These are phyloP conservation scores for Ceraclea dissimilis DNA, from an alignment of 2,888 invertebrate genomes.

Conservation along the genomic window DNA sequence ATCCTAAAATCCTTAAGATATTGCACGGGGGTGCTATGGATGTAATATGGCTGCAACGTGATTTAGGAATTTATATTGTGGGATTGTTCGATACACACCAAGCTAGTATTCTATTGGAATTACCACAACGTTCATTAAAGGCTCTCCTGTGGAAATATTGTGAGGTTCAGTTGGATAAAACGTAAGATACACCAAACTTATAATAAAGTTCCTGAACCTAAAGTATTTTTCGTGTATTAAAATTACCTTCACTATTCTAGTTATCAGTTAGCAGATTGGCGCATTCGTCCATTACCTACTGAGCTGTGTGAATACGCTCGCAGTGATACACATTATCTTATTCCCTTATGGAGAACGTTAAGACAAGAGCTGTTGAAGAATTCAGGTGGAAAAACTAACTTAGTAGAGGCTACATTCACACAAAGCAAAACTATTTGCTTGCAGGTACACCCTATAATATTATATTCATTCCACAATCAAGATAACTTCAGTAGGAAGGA, in stretches of 20 bases:
- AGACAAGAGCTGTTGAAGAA: constrained; percentile 62
- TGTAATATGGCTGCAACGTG: constrained; percentile 89
- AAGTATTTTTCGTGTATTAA: too few species aligned
- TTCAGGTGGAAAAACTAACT: constrained; percentile 55
- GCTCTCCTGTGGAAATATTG: constrained; percentile 75
- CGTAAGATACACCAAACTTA: constrained; percentile 40
- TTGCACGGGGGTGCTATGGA: constrained; percentile 90
- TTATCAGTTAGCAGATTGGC: constrained; percentile 93
- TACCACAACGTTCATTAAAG: constrained; percentile 66
- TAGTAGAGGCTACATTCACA: constrained; percentile 63
- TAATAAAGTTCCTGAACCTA: neutral
- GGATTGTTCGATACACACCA: constrained; percentile 96
- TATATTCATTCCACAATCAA: neutral
- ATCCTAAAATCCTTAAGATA: constrained; percentile 83
- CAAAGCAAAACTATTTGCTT: constrained; percentile 69
- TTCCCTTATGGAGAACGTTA: constrained; percentile 80
- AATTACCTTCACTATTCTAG: constrained; percentile 4
- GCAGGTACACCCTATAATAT: too few species aligned
- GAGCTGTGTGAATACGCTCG: constrained; percentile 81
- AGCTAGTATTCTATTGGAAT: constrained; percentile 68
- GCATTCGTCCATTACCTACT: constrained; percentile 78
- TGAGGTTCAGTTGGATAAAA: constrained; percentile 73
- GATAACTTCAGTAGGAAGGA: constrained; percentile 48
- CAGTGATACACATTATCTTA: constrained; percentile 89
- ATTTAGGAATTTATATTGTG: constrained; percentile 90